These are phyloP conservation scores for Echinarachnius parma DNA, from an alignment of 53 echinoderm and acorn worm species.

Conservation along the genomic window DNA sequence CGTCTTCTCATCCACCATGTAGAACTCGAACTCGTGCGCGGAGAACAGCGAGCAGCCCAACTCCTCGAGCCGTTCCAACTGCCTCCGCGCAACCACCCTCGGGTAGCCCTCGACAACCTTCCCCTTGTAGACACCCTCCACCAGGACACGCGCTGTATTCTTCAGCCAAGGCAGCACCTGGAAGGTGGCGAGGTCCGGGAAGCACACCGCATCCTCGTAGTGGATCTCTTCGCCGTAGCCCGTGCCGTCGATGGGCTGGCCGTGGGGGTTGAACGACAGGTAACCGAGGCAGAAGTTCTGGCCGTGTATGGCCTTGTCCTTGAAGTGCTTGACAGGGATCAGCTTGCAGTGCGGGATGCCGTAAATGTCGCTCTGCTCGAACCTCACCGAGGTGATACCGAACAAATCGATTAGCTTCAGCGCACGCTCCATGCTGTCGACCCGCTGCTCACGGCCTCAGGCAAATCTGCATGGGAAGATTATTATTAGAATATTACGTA, in stretches of 20 bases:
- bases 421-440: conserved; percentile 25
- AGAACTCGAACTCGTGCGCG: conserved; percentile 38
- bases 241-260: conserved; percentile 44
- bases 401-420: conserved; percentile 45
- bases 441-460: too few species aligned
- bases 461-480: too few species aligned
- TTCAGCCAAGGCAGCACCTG: conserved; percentile 68
- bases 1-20: conserved; percentile 32
- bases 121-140: conserved; percentile 50
- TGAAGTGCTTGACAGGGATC: conserved; percentile 67
- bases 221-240: conserved; percentile 66
- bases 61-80: conserved; percentile 35
- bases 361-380: conserved; percentile 71
- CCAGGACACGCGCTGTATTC: conserved; percentile 70
- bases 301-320: conserved; percentile 56
- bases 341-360: conserved; percentile 73
- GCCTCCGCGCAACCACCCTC: conserved; percentile 23
- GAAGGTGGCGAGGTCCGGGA: conserved; percentile 74
- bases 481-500: too few species aligned
- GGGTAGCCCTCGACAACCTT: conserved; percentile 35
- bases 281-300: conserved; percentile 49
- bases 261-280: conserved; percentile 55
- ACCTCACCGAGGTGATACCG: conserved; percentile 64
- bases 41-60: conserved; percentile 26
- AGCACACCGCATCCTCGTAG: conserved; percentile 57